Evolutionary conservation across 2,797 vertebrate species (phyloP), one percentile per base, ranked within the genome.

Genomic region (Moxostoma hubbsi): DNA sequence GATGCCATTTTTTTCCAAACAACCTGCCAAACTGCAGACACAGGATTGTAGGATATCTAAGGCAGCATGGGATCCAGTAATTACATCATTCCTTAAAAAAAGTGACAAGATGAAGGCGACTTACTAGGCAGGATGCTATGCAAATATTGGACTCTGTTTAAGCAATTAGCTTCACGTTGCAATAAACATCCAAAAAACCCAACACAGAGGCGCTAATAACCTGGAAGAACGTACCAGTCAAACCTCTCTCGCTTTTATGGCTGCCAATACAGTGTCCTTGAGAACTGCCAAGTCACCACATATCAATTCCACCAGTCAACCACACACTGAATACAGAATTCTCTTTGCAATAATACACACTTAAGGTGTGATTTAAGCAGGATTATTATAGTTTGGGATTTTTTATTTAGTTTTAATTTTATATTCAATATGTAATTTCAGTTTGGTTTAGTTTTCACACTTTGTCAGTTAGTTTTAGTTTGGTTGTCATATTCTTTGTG

Each of bases 211-310:
- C 78, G 80, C 75, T 83, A 84, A 88, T 81, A 77, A 79, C 70
- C 63, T 75, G 72, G 81, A 80, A 79, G 18, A 79, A 81, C 18
- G 18, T 89, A 87, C 88, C 83, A 80, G 76, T 36, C 64, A 24
- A 45, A 53, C 16, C 43, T 70, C 46, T 7, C 6, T 75, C 15
- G 0, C 72, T 47, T 24, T 63, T 8, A 59, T 53, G 59, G 62
- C 51, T 51, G 57, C 46, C 24, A 58, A 47, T 51, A 1, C 10
- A 1, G 62, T 75, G 58, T 54, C 57, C 55, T 54, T 75, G 72
- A 15, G 36, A 43, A 45, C 12, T 6, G 71, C 11, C 16, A 43
- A 68, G 51, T 53, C 53, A 77, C 46, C 49, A 24, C 18, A 24
- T 16, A 24, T 24, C 18, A 24, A 24, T 24, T 24, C 18, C 18